These are phyloP conservation scores for Labroides dimidiatus DNA, from an alignment of 2,797 vertebrate species.

Conservation along the genomic window DNA sequence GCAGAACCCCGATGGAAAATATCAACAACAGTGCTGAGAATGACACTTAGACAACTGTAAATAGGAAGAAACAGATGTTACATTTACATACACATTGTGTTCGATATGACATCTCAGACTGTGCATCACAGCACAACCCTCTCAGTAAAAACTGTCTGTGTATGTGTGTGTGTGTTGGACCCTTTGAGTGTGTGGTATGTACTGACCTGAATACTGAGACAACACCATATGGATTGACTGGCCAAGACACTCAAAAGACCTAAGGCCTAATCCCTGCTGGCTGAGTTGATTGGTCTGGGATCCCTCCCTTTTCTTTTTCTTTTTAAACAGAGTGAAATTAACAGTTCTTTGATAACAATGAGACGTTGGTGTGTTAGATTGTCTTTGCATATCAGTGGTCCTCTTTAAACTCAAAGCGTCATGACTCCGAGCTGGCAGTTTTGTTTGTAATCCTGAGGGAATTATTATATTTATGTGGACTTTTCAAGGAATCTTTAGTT, in stretches of 20 bases:
- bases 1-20: constrained; percentile 72
- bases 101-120: constrained; percentile 57
- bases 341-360: constrained; percentile 10
- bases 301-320: not conserved
- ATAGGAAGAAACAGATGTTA: constrained; percentile 60
- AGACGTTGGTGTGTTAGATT: constrained; percentile 62
- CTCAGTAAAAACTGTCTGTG: constrained; percentile 27
- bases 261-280: constrained; percentile 65
- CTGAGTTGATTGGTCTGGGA: constrained; percentile 55
- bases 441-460: constrained; percentile 65
- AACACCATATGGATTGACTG: constrained; percentile 70
- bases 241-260: constrained; percentile 60
- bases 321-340: constrained; percentile 51
- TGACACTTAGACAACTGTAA: constrained; percentile 59
- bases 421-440: constrained; percentile 48
- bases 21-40: constrained; percentile 64
- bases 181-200: constrained; percentile 47
- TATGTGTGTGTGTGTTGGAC: constrained; percentile 46
- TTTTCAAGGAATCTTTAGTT: constrained; percentile 16
- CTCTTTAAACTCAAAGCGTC: constrained; percentile 28
- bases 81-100: constrained; percentile 61
- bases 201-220: constrained; percentile 77
- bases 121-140: constrained; percentile 30
- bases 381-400: constrained; percentile 74
- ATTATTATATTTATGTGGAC: constrained; percentile 21